Evolutionary conservation across 2,888 invertebrate species (phyloP).

Genomic region (Torymus auratus): DNA sequence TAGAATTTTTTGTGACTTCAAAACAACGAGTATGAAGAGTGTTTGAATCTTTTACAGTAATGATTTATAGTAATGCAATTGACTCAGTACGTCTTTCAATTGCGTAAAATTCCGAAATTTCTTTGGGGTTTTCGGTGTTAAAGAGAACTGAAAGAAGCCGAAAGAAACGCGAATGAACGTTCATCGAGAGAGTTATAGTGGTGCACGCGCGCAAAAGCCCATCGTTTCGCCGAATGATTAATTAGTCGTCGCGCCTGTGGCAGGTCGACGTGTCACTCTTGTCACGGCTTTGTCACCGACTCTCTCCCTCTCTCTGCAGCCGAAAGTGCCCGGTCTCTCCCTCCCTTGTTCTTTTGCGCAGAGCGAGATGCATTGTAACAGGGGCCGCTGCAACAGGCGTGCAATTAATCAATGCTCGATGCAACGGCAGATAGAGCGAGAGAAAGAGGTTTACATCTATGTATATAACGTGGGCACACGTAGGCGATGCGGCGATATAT

Average conservation of each 20-base stretch:
- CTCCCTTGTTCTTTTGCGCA: constrained; percentile 53
- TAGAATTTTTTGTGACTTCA: too few species aligned
- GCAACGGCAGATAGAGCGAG: constrained; percentile 62
- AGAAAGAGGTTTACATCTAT: constrained; percentile 24
- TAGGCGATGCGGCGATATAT: background rate
- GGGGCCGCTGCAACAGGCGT: constrained; percentile 76
- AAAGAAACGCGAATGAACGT: too few species aligned
- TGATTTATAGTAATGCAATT: too few species aligned
- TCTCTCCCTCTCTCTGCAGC: constrained; percentile 42
- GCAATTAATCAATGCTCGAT: constrained; percentile 76
- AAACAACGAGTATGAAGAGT: too few species aligned
- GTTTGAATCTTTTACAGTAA: too few species aligned
- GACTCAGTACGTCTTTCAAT: too few species aligned
- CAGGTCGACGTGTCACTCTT: constrained; percentile 76
- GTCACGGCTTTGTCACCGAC: constrained; percentile 75
- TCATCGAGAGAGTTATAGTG: background rate
- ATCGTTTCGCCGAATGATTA: constrained; percentile 71
- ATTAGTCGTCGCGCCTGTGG: constrained; percentile 75
- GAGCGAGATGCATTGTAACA: constrained; percentile 77
- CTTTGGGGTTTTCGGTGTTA: too few species aligned
- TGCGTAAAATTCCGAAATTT: too few species aligned
- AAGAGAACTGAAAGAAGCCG: too few species aligned
- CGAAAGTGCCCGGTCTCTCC: constrained; percentile 19
- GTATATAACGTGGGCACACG: background rate
- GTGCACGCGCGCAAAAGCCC: constrained; percentile 32